Evolutionary conservation across 1,140 invertebrate genomes (phyloP), one percentile per base, ranked within the genome.

Genomic region (Drosophila parabipectinata): DNA sequence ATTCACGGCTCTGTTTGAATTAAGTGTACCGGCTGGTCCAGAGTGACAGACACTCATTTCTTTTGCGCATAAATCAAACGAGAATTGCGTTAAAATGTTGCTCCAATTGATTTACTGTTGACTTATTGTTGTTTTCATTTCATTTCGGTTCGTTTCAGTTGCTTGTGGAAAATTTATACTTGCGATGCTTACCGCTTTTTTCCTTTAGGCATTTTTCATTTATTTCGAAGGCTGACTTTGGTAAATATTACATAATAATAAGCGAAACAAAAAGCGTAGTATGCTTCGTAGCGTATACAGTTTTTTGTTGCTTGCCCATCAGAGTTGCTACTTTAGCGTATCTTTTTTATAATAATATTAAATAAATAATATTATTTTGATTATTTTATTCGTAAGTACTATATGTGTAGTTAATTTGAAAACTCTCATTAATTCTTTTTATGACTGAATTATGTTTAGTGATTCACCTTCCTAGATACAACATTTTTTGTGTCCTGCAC

Each of bases 51-150:
- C n/a, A 55, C 12, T 69, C 45, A 37, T 48, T 57, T 59, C 30
- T 12, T 32, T 32, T 34, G 28, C 18, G 39, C 54, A 63, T 77
- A 67, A 81, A 77, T 81, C 67, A 81, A 52, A 26, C 39, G 28
- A 47, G 47, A 41, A 50, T 59, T 54, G 41, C 48, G 51, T 59
- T 57, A 54, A 55, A 62, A 54, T 63, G 56, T 63, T 79, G 53
- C 28, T 59, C 58, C 48, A 80, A 80, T 59, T 85, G 81, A 79
- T 80, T 79, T 76, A 77, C 57, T 84, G 66, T 76, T 80, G 72
- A 77, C 72, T 77, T 58, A 66, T 72, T 79, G 52, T 58, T 61
- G 57, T 79, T 72, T 79, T 79, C 34, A 48, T 72, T 63, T 67
- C 48, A 76, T 72, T 80, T 71, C 18, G 18, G 34, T 45, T n/a